Base-by-base conservation (phyloP, 2,113 vertebrate species). In the Pitta sordida region DNA sequence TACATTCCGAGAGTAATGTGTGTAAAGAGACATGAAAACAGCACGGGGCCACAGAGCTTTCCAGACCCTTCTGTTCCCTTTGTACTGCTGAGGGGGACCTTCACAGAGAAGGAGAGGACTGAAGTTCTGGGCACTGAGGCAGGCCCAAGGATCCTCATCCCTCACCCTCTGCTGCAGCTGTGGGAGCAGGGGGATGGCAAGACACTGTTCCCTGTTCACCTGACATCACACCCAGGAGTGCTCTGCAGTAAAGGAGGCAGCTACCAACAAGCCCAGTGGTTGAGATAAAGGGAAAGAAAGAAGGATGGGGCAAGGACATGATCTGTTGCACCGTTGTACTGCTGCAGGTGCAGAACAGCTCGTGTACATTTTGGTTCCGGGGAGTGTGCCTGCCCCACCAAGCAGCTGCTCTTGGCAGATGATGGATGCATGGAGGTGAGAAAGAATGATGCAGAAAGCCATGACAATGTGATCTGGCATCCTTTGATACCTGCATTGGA, bases 11-110 rank as follows among this genome's bases (percentile, higher is more conserved):
- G 81, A 59, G 63, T 17, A 59, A 26, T 55, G 48, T 67, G 22
- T 80, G 48, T 77, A 83, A 95, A 88, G 84, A 96, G 77, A 86
- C 39, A 24, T 2, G 12, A 88, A 67, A 77, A 16, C n/a, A 58
- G 48, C 63, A 53, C 62, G 64, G 52, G 56, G 60, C 87, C 73
- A 55, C 86, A 87, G 82, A 84, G 70, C 51, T 79, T 65, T 87
- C 52, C 70, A 76, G 74, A 76, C 56, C 37, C 62, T 94, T 91
- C 83, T 67, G 23, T 58, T 80, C 58, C 11, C 34, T 65, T 53
- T 1, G 5, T 11, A 9, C 43, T 65, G 75, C 51, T 13, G 37
- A 78, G 39, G 23, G 22, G 4, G 5, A 52, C 39, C 34, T 67
- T 71, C 46, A 39, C 1, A 4, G 82, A 76, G 67, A 22, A 64